Base-by-base conservation (phyloP, 53 echinoderm and acorn worm species). In the Echinarachnius parma region DNA sequence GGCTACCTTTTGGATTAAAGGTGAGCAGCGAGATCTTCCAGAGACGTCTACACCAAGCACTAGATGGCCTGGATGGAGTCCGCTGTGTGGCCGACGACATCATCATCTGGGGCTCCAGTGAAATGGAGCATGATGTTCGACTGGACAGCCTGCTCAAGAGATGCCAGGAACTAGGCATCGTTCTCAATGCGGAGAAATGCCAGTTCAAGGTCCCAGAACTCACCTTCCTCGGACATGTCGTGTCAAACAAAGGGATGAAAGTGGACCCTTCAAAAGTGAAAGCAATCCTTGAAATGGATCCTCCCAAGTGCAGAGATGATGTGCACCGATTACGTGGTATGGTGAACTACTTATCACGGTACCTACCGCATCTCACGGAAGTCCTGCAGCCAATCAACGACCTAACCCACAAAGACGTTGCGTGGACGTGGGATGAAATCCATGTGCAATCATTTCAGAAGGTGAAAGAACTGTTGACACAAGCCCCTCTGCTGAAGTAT, bases 1-100 rank as follows among this genome's bases (percentile, higher is more conserved):
- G 14, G 35, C 37, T 61, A 35, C 37, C 61, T 11, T 59, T 61
- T 61, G 20, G 86, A 20, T 72, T 75, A 21, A 75, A 58, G 36
- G 80, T 79, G 21, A 56, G 66, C 58, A 79, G 69, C n/a, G 84
- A 77, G 64, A 92, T 92, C 2, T 87, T 87, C 36, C 81, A 86
- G 58, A 82, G 79, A 62, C 32, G 59, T 19, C 29, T 81, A 21
- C 30, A 64, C 25, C 80, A 84, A 34, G 82, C 79, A 5, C 78
- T 78, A n/a, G 64, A 53, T 44, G 82, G 66, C 21, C 78, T 86
- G 8, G 62, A 59, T 22, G 66, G 78, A 23, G 78, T 89, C 9
- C 36, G 62, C 21, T 79, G 80, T 57, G 75, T 86, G 28, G 89
- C 78, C 30, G 82, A 82, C 67, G 78, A 78, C 58, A 62, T 78